phyloP scores from a whole-genome alignment of 2,797 vertebrate genomes.

The Synanceia verrucosa region DNA sequence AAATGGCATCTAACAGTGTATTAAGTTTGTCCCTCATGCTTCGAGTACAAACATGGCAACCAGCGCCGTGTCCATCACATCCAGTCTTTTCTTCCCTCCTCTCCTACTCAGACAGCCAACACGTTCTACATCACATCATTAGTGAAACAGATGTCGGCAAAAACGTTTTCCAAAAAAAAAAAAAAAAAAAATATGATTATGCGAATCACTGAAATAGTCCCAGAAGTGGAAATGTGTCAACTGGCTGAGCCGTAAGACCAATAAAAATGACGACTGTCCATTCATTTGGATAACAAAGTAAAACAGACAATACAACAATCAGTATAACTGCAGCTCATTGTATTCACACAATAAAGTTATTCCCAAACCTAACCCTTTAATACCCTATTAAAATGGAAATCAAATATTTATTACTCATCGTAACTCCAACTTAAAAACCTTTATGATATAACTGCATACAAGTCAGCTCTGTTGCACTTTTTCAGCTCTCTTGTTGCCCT shows the following conservation, averaged over 20 bases:
- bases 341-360: no score
- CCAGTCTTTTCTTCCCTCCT: background rate
- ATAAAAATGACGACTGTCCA: constrained; percentile 6
- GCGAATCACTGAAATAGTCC: constrained; percentile 21
- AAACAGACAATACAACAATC: background rate
- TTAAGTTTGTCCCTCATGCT: constrained; percentile 27
- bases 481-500: constrained; percentile 40
- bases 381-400: background rate
- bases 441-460: background rate
- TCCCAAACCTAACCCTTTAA: background rate
- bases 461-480: constrained; percentile 16
- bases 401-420: no score
- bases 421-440: no score
- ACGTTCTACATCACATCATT: constrained; percentile 37
- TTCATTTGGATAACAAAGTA: constrained; percentile 15
- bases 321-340: background rate
- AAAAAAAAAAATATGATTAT: constrained; percentile 38
- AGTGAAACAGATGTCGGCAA: constrained; percentile 38
- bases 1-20: constrained; percentile 9
- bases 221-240: constrained; percentile 39
- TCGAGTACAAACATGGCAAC: constrained; percentile 17
- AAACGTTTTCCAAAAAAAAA: constrained; percentile 20
- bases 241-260: constrained; percentile 6
- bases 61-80: constrained; percentile 20
- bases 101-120: background rate